Percentiles rank a stretch among this genome's conserved stretches.
These are phyloP conservation scores for Lytechinus variegatus DNA, from an alignment of 35 echinoderm and acorn worm species.

Conservation along the genomic window DNA sequence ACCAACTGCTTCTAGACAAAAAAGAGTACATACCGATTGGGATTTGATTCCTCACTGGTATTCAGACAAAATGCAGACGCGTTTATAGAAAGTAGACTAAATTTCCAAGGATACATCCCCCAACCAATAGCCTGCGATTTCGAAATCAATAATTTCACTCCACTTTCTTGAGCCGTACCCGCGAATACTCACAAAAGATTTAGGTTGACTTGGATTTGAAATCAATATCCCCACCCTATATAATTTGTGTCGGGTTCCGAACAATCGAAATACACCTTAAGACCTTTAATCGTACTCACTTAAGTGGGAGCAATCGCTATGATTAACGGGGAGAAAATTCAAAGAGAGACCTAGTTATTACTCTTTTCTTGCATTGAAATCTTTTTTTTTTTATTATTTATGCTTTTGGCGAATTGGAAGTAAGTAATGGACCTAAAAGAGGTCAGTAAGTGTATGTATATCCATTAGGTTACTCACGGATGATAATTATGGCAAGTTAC, in stretches of 20 bases:
- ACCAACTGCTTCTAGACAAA: too few relatives aligned
- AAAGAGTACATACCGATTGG: too few relatives aligned
- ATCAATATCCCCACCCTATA: constrained; percentile 35
- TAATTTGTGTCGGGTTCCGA: background rate
- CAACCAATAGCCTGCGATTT: background rate
- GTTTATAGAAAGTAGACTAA: background rate
- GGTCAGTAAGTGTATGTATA: background rate
- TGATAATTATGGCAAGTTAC: too few relatives aligned
- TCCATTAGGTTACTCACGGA: too few relatives aligned
- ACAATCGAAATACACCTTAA: constrained; percentile 11
- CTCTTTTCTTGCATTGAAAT: background rate
- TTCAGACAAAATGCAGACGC: background rate
- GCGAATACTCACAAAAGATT: background rate
- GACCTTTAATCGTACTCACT: background rate
- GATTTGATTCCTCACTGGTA: too few relatives aligned
- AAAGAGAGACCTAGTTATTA: constrained; percentile 1
- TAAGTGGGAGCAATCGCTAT: constrained; percentile 5
- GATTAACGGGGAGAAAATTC: background rate
- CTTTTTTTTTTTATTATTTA: background rate
- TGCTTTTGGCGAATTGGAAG: background rate
- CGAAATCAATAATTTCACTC: constrained; percentile 32
- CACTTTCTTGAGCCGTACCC: background rate
- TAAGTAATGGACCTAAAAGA: background rate
- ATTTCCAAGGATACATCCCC: background rate
- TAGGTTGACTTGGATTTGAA: background rate